Conservation (phyloP, 1,140 invertebrate species). For the Pectinophora gossypiella region DNA sequence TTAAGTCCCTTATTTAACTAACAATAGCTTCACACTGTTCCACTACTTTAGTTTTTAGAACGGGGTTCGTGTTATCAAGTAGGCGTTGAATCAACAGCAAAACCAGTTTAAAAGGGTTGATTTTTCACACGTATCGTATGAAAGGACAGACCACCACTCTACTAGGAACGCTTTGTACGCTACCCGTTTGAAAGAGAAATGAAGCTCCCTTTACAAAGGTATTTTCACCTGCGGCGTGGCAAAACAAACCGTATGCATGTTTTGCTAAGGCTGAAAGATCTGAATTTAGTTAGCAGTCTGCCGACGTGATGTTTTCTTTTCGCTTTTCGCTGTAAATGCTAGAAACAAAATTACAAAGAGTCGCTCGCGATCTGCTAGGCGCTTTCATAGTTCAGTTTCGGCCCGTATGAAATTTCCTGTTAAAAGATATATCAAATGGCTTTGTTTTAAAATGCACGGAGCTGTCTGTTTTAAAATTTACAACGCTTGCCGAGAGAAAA, state of each 20-base stretch:
- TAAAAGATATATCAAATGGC: too few species aligned
- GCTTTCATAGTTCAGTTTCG: too few species aligned
- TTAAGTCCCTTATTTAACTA: too few species aligned
- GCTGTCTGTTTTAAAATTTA: too few species aligned
- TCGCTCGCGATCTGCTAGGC: not conserved
- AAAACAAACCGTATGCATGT: too few species aligned
- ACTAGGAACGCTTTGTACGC: constrained; percentile 13
- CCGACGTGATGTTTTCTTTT: constrained; percentile 8
- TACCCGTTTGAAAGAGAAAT: not conserved
- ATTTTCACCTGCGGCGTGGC: not conserved
- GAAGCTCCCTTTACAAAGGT: not conserved
- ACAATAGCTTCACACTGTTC: too few species aligned
- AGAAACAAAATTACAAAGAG: constrained; percentile 2
- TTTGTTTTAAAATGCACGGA: too few species aligned
- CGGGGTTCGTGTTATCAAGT: not conserved
- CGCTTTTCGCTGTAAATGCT: constrained; percentile 10
- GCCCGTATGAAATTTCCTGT: too few species aligned
- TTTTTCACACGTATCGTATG: not conserved
- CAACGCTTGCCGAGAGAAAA: too few species aligned
- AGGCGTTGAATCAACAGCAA: not conserved
- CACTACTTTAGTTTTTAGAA: too few species aligned
- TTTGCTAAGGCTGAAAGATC: too few species aligned
- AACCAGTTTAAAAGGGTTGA: not conserved
- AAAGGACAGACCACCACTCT: not conserved
- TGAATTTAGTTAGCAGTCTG: not conserved